A percentile compares a stretch with the other conserved stretches of the same genome.
Conservation (phyloP, 2,888 invertebrate species). For the Drosophila paramelanica region DNA sequence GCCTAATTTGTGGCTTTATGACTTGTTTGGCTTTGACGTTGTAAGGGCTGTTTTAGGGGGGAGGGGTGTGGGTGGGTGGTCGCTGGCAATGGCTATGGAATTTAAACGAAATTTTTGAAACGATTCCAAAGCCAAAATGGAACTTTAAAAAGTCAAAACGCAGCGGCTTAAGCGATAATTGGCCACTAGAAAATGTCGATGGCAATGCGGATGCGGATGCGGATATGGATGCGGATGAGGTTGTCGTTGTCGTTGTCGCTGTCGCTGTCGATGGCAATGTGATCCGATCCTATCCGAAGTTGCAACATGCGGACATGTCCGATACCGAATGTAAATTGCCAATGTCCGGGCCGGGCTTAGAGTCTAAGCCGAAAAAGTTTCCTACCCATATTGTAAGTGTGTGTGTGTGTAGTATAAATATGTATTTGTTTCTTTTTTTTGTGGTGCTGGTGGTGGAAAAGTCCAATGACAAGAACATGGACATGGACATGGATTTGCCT, state of each 20-base stretch:
- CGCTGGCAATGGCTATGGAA: conserved; percentile 70
- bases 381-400: neutral
- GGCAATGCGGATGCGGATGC: conserved; percentile 17
- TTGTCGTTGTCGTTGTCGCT: neutral
- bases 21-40: conserved; percentile 58
- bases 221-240: neutral
- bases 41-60: conserved; percentile 26
- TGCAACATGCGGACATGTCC: conserved; percentile 38
- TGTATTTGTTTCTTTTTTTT: neutral
- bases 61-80: conserved; percentile 19
- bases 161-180: conserved; percentile 75
- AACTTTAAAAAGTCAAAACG: conserved; percentile 66
- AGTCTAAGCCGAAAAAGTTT: conserved; percentile 46
- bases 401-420: too few species aligned
- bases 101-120: conserved; percentile 73
- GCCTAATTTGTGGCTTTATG: conserved; percentile 23
- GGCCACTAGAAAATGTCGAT: conserved; percentile 75
- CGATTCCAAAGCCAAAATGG: conserved; percentile 32
- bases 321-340: conserved; percentile 72
- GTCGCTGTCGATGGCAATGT: conserved; percentile 12
- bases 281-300: conserved; percentile 28
- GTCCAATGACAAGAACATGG: conserved; percentile 9
- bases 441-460: conserved; percentile 11
- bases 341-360: conserved; percentile 75
- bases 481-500: neutral